A percentile compares a stretch with the other conserved stretches of the same genome.
Conservation (phyloP, 2,888 invertebrate genomes). For the Rhagium mordax region DNA sequence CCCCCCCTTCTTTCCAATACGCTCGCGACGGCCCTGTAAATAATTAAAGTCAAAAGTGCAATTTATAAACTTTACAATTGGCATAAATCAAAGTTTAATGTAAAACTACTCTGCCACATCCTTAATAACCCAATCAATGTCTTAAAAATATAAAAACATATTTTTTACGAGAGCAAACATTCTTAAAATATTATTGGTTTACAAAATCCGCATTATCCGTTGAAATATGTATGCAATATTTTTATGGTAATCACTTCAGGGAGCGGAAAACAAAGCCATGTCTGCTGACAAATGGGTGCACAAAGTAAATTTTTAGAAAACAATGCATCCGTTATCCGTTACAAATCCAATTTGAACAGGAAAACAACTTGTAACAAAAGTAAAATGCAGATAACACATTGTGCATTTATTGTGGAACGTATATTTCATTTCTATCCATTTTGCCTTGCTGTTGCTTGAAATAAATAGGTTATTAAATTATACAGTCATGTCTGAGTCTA, state of each 20-base stretch:
- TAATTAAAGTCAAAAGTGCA: no score
- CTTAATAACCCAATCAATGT: no score
- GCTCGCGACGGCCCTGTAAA: no score
- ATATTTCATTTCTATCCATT: background rate
- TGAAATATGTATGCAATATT: constrained; percentile 31
- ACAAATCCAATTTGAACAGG: constrained; percentile 27
- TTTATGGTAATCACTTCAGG: constrained; percentile 27
- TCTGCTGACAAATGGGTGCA: background rate
- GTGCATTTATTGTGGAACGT: background rate
- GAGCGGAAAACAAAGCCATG: background rate
- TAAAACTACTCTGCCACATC: no score
- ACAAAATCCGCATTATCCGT: background rate
- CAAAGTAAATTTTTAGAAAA: constrained; percentile 28
- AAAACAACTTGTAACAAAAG: constrained; percentile 17
- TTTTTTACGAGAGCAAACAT: background rate
- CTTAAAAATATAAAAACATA: background rate
- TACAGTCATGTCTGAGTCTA: background rate
- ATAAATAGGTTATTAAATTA: constrained; percentile 8
- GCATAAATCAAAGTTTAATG: no score
- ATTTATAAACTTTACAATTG: no score
- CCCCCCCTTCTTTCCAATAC: no score
- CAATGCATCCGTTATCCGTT: constrained; percentile 24
- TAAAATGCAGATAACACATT: constrained; percentile 14
- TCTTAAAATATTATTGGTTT: background rate
- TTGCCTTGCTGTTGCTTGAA: background rate